Base-by-base conservation (phyloP, 2,113 vertebrate genomes). In the Orycteropus afer region DNA sequence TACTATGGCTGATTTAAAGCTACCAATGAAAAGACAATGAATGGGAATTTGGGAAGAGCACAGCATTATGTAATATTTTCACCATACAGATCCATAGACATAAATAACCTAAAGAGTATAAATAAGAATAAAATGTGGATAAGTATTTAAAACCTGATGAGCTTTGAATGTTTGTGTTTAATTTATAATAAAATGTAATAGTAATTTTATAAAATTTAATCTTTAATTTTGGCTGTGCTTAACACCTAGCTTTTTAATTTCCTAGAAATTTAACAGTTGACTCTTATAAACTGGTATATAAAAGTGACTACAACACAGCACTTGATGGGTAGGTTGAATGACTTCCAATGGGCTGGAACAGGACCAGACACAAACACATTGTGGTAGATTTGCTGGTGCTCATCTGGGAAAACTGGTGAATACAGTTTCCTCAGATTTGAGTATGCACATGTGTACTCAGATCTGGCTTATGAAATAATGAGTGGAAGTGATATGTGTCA, bases 201-300 rank as follows among this genome's bases (percentile, higher is more conserved):
- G 23, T 57, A 65, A 5, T 5, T 29, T 71, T 53, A 34, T 57
- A n/a, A 20, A 61, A 63, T 73, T 67, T 82, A 42, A 9, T 55
- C 59, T 91, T 83, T 79, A 93, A 69, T 84, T 71, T 80, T 53
- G 40, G 65, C 55, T 84, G 3, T 80, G 32, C 84, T 53, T 45
- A 80, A 74, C 27, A 84, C 88, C 5, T 34, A 29, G 17, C 10
- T 90, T 57, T 45, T 47, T 67, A 34, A 88, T 45, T 67, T 90
- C 29, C 47, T 90, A 27, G 61, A 65, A n/a, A 25, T 34, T 67
- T 88, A 59, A 53, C 34, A 69, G 3, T 29, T 45, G 55, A 13
- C 47, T 74, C 22, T 49, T 79, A 25, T 10, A n/a, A 42, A 29
- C 11, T 51, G 18, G 18, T 37, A 17, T 13, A 15, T 65, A 65